Conservation (phyloP, 2,113 vertebrate species). For the Oryzias woworae region DNA sequence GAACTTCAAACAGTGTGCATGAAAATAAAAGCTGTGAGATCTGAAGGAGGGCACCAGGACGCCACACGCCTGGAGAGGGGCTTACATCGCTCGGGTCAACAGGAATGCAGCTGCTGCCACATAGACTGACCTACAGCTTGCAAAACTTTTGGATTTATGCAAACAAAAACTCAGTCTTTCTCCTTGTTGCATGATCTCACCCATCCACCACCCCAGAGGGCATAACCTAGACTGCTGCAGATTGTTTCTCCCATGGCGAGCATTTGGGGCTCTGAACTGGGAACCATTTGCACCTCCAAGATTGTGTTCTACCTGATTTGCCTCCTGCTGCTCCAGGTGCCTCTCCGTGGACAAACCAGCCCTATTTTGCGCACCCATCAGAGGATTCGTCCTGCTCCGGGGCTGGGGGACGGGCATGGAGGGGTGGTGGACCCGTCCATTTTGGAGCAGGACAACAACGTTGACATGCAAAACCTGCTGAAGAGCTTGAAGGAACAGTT, state of each 20-base stretch:
- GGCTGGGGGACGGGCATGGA: conserved; percentile 82
- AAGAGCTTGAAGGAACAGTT: conserved; percentile 91
- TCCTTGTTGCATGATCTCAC: conserved; percentile 15
- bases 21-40: conserved; percentile 72
- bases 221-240: conserved; percentile 23
- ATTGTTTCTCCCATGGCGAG: conserved; percentile 69
- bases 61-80: conserved; percentile 22
- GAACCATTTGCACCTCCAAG: conserved; percentile 61
- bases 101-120: conserved; percentile 2
- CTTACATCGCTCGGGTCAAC: conserved; percentile 44
- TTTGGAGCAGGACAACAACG: conserved; percentile 82
- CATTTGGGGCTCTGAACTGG: conserved; percentile 58
- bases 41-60: conserved; percentile 54
- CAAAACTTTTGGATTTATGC: conserved; percentile 20
- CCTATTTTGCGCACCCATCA: conserved; percentile 85
- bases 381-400: conserved; percentile 73
- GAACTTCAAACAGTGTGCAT: conserved; percentile 72
- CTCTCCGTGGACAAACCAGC: conserved; percentile 73
- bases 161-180: conserved; percentile 17
- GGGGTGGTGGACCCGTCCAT: conserved; percentile 85
- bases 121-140: conserved; percentile 17
- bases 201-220: conserved; percentile 34
- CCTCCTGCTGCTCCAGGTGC: conserved; percentile 54
- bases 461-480: conserved; percentile 85
- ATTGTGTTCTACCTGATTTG: conserved; percentile 54